Base-by-base conservation (phyloP, 1,140 invertebrate genomes). In the Drosophila sechellia region DNA sequence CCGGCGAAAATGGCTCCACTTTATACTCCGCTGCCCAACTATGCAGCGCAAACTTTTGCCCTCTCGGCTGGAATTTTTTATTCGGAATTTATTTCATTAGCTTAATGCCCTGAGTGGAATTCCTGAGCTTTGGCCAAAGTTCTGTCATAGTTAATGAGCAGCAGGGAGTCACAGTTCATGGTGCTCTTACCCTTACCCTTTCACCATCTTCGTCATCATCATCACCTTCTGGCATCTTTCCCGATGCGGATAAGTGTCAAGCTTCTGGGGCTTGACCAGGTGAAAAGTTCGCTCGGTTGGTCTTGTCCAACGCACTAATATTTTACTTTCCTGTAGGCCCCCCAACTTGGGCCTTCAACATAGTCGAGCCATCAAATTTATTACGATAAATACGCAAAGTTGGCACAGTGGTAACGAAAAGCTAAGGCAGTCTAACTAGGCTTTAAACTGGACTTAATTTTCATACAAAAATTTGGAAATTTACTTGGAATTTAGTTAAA, bases 11-110 rank as follows among this genome's bases (percentile, higher is more conserved):
- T 70, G 58, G 75, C 42, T 69, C 39, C 64, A 53, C 64, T 68
- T 53, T 68, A 46, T 64, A 46, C 27, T 34, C 55, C n/a, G 22
- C 35, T 59, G 37, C 31, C 39, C 42, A 75, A 64, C 60, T 76
- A 52, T 64, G 71, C 61, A 34, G 17, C 34, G 27, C 15, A n/a
- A 54, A 60, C 35, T 58, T 76, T 63, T 55, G 20, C 70, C 74
- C 70, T 66, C 31, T 39, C 22, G n/a, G 50, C 20, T 59, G 70
- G 60, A 42, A 54, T 64, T 72, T 79, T 79, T 68, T 57, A 56
- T 69, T 49, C 17, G 78, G 70, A 78, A 79, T 89, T 64, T 69
- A 55, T 79, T 79, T 83, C 76, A 87, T 87, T 89, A 87, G 84
- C 71, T 69, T 89, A 87, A 83, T 83, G 49, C 76, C 59, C 52